Evolutionary conservation across 1,140 invertebrate genomes (phyloP).

Genomic region (Oscheius sp.): DNA sequence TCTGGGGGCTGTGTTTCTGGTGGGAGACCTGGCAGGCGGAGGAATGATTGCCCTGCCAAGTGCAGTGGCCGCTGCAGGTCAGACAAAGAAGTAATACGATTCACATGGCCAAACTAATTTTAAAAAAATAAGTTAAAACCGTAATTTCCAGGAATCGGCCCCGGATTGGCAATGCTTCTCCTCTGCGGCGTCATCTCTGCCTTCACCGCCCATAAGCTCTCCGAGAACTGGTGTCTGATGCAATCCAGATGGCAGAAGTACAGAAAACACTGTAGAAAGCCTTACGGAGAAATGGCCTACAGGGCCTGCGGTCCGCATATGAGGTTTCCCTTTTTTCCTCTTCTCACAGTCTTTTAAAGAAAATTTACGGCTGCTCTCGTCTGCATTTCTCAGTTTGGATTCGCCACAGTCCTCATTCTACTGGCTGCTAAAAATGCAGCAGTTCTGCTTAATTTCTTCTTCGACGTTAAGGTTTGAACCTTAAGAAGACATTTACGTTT

Average conservation of each 20-base stretch:
- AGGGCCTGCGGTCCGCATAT: slow-evolving; percentile 68
- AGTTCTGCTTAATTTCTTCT: slow-evolving; percentile 64
- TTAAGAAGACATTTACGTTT: background rate
- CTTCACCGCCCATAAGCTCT: slow-evolving; percentile 63
- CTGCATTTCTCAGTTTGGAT: slow-evolving; percentile 71
- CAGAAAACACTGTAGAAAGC: slow-evolving; percentile 66
- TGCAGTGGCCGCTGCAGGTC: background rate
- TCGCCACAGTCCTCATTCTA: slow-evolving; percentile 71
- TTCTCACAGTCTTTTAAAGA: slow-evolving; percentile 49
- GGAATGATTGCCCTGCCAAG: background rate
- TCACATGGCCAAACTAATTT: too few relatives aligned
- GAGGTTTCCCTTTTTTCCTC: slow-evolving; percentile 63
- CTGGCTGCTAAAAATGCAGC: slow-evolving; percentile 68
- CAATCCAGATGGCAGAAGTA: slow-evolving; percentile 70
- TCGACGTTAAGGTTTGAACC: slow-evolving; percentile 20
- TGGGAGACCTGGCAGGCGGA: background rate
- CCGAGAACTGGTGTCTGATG: slow-evolving; percentile 72
- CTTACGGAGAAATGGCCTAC: slow-evolving; percentile 71
- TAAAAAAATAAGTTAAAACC: too few relatives aligned
- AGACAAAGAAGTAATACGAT: too few relatives aligned
- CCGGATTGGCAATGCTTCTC: slow-evolving; percentile 31
- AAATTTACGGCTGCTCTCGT: slow-evolving; percentile 66
- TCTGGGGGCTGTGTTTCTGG: background rate
- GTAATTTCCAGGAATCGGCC: slow-evolving; percentile 33
- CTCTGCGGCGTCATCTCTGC: slow-evolving; percentile 15